Evolutionary conservation across 2,888 invertebrate genomes (phyloP).

Genomic region (Sepiola atlantica): DNA sequence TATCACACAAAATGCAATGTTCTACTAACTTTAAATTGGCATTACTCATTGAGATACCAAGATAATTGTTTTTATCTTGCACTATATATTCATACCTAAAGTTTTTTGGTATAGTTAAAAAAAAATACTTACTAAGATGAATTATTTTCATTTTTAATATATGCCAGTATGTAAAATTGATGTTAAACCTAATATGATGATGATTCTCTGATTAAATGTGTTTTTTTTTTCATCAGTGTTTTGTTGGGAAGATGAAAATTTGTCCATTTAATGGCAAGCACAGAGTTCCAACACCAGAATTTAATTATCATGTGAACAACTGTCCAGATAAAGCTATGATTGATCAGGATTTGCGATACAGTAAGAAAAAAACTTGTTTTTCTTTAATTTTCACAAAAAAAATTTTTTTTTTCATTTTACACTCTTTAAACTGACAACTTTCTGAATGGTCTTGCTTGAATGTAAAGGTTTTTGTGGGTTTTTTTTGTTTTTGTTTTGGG

Average conservation of each 20-base stretch:
- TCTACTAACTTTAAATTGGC: too few species aligned
- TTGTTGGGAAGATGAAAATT: background rate
- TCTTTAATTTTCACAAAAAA: background rate
- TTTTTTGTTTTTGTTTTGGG: background rate
- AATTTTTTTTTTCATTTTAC: background rate
- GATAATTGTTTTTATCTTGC: too few species aligned
- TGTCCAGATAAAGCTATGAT: conserved; percentile 42
- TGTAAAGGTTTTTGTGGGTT: background rate
- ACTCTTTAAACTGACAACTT: background rate
- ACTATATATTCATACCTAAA: too few species aligned
- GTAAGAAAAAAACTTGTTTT: background rate
- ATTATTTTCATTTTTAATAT: too few species aligned
- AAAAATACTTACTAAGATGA: too few species aligned
- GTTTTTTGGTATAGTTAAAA: too few species aligned
- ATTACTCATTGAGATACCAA: too few species aligned
- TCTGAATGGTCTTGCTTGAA: background rate
- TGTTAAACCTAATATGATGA: too few species aligned
- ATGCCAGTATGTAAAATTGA: too few species aligned
- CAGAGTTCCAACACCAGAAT: background rate
- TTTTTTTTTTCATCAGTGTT: background rate
- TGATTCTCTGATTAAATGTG: background rate
- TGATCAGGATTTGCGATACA: conserved; percentile 39
- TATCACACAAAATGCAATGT: too few species aligned
- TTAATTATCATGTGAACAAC: background rate
- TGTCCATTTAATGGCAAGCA: conserved; percentile 39